These are phyloP conservation scores for Erannis defoliaria DNA, from an alignment of 2,888 invertebrate genomes.

Conservation along the genomic window DNA sequence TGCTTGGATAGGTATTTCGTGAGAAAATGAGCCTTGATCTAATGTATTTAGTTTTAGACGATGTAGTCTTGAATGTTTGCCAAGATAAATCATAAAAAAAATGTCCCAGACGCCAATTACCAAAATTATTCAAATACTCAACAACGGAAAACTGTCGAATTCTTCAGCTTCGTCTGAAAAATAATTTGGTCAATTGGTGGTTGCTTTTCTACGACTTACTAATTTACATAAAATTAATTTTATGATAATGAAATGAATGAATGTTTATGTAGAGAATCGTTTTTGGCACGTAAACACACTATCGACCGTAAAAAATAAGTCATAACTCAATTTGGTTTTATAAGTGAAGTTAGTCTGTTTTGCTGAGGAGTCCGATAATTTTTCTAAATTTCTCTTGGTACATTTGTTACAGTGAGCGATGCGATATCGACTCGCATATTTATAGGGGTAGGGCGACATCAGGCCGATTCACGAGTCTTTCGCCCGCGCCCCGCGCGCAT, in stretches of 20 bases:
- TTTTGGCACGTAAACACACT: constrained; percentile 17
- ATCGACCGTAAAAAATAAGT: constrained; percentile 15
- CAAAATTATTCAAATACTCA: not conserved
- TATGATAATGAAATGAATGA: constrained; percentile 13
- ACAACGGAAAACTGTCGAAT: not conserved
- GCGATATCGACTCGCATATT: constrained; percentile 71
- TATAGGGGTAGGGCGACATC: constrained; percentile 63
- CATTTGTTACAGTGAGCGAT: constrained; percentile 44
- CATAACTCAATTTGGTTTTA: constrained; percentile 11
- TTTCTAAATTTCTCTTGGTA: constrained; percentile 6
- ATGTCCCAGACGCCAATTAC: not conserved
- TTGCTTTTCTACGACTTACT: not conserved
- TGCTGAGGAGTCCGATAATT: constrained; percentile 5
- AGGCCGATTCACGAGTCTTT: constrained; percentile 43
- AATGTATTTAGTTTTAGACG: not conserved
- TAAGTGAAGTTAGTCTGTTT: not conserved
- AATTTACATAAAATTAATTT: constrained; percentile 18
- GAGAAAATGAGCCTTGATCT: not conserved
- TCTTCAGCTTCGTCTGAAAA: constrained; percentile 1
- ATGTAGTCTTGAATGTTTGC: not conserved
- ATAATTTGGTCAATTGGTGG: constrained; percentile 6
- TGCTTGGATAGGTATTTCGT: not conserved
- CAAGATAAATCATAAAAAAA: too few species aligned
- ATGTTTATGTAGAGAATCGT: constrained; percentile 9
- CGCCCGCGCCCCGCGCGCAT: constrained; percentile 27